Percentiles rank a stretch among this genome's conserved stretches.
Evolutionary conservation across 2,888 invertebrate species (phyloP).

Genomic region (Colostygia pectinataria): DNA sequence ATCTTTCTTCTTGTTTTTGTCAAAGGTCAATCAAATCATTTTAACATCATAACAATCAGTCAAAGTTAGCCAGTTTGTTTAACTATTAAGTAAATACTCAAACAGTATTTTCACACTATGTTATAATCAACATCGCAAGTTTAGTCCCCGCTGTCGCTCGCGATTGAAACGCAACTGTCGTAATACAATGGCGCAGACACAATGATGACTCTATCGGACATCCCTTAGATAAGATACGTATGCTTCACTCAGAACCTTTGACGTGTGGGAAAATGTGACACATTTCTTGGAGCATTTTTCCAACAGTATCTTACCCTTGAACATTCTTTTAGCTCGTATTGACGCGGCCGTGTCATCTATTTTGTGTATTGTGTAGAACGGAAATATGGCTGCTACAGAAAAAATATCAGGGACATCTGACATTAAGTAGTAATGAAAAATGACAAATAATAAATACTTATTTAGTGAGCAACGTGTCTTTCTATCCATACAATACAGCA

Average conservation of each 20-base stretch:
- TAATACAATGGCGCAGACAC: conserved; percentile 51
- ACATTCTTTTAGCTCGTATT: neutral
- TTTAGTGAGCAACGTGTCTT: too few species aligned
- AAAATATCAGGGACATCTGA: neutral
- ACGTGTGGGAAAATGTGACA: conserved; percentile 37
- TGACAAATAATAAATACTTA: too few species aligned
- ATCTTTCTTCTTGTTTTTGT: neutral
- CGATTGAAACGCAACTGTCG: conserved; percentile 53
- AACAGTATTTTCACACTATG: conserved; percentile 5
- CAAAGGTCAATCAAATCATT: neutral
- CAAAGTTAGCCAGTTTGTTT: conserved; percentile 3
- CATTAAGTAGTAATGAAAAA: neutral
- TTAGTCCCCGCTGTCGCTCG: conserved; percentile 45
- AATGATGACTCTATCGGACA: conserved; percentile 61
- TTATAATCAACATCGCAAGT: conserved; percentile 33
- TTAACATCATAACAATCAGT: neutral
- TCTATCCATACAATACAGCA: too few species aligned
- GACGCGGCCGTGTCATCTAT: conserved; percentile 1
- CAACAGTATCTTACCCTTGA: conserved; percentile 1
- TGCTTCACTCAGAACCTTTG: conserved; percentile 50
- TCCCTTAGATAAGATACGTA: conserved; percentile 60
- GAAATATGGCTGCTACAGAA: neutral
- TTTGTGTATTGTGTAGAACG: conserved; percentile 1
- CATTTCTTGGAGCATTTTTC: conserved; percentile 25
- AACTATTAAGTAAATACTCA: too few species aligned